Percentiles rank a stretch among this genome's conserved stretches.
Evolutionary conservation across 2,797 vertebrate species (phyloP).

Genomic region (Acipenser oxyrinchus): DNA sequence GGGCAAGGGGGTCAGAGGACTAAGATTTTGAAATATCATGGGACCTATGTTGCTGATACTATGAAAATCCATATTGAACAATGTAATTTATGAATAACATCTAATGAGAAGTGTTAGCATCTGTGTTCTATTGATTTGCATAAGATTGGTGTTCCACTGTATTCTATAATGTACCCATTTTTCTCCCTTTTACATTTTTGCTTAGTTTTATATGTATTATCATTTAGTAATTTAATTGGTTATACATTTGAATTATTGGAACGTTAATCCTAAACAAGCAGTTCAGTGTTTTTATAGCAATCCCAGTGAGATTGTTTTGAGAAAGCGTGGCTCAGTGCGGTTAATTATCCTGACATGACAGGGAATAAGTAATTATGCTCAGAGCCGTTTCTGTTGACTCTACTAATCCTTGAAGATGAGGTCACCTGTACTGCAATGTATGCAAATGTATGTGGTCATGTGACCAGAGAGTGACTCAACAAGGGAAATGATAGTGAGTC

Average conservation of each 20-base stretch:
- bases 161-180: too few species aligned
- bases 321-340: slow-evolving; percentile 12
- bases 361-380: slow-evolving; percentile 47
- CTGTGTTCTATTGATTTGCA: slow-evolving; percentile 2
- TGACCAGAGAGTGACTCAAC: too few species aligned
- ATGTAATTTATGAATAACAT: slow-evolving; percentile 5
- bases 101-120: neutral
- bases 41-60: neutral
- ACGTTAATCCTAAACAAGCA: neutral
- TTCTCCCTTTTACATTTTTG: too few species aligned
- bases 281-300: neutral
- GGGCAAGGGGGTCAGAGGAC: neutral
- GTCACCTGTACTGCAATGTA: slow-evolving; percentile 29
- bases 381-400: slow-evolving; percentile 44
- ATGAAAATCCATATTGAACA: neutral
- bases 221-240: too few species aligned
- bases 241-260: too few species aligned
- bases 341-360: slow-evolving; percentile 49
- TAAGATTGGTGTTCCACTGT: neutral
- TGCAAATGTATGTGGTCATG: too few species aligned
- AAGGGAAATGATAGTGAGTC: too few species aligned
- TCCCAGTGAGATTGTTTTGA: slow-evolving; percentile 4
- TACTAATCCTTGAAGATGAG: slow-evolving; percentile 47
- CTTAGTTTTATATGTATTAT: too few species aligned
- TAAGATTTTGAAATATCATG: neutral